Evolutionary conservation across 2,113 vertebrate species (phyloP).

Genomic region (Equus przewalskii): DNA sequence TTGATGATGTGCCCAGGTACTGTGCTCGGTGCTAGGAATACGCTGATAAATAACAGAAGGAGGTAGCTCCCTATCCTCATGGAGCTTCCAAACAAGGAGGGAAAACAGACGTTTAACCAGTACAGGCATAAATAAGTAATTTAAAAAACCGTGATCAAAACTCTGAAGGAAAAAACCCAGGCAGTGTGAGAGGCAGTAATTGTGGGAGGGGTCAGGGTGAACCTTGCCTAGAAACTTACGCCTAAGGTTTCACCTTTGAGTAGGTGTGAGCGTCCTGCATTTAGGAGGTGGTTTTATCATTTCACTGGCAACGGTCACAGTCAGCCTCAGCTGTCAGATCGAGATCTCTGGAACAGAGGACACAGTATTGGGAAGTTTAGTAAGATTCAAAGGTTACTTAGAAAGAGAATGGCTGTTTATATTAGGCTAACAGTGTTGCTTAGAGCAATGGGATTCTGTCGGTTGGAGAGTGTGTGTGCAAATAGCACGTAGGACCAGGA

Average conservation of each 20-base stretch:
- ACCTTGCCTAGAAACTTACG: background rate
- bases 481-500: background rate
- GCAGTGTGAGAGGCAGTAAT: background rate
- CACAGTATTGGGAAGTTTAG: background rate
- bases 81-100: background rate
- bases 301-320: background rate
- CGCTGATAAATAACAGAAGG: background rate
- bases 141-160: background rate
- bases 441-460: conserved; percentile 57
- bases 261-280: background rate
- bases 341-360: background rate
- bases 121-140: background rate
- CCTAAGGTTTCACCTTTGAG: background rate
- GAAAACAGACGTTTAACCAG: background rate
- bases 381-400: conserved; percentile 66
- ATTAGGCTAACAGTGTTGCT: conserved; percentile 49
- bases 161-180: background rate
- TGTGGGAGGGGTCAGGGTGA: background rate
- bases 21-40: background rate
- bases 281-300: background rate
- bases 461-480: background rate
- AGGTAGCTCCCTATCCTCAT: background rate
- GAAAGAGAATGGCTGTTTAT: conserved; percentile 54
- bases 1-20: background rate
- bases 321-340: background rate